Evolutionary conservation across 1,140 invertebrate genomes (phyloP).

Genomic region (Leguminivora glycinivorella): DNA sequence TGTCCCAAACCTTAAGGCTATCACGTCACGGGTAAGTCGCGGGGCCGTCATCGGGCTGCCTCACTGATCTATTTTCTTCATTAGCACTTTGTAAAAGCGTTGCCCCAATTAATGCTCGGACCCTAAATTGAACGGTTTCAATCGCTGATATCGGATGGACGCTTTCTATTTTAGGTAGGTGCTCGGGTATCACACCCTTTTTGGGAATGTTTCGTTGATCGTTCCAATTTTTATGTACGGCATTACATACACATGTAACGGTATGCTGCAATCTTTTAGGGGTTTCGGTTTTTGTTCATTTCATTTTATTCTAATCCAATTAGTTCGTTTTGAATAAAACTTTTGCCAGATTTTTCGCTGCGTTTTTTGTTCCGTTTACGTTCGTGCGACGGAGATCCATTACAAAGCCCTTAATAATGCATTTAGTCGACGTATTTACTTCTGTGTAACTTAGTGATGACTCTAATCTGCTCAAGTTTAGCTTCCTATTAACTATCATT

Average conservation of each 20-base stretch:
- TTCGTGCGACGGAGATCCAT: background rate
- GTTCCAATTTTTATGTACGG: background rate
- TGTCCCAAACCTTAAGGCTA: background rate
- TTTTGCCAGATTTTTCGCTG: background rate
- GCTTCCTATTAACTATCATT: slow-evolving; percentile 7
- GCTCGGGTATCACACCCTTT: background rate
- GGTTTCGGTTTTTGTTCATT: background rate
- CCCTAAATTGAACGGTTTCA: slow-evolving; percentile 23
- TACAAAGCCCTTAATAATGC: too few relatives aligned
- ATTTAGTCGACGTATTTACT: background rate
- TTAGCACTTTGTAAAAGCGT: slow-evolving; percentile 35
- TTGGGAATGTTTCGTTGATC: background rate
- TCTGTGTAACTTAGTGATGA: slow-evolving; percentile 3
- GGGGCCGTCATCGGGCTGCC: slow-evolving; percentile 21
- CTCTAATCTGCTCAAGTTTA: slow-evolving; percentile 12
- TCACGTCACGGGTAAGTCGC: slow-evolving; percentile 12
- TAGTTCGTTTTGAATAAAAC: background rate
- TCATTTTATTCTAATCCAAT: background rate
- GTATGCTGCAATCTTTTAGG: background rate
- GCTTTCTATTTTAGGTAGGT: slow-evolving; percentile 12
- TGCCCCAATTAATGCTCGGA: slow-evolving; percentile 34
- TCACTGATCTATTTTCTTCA: slow-evolving; percentile 44
- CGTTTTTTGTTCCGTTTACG: background rate
- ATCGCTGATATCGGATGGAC: slow-evolving; percentile 5
- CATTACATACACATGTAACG: background rate